Evolutionary conservation across 2,797 vertebrate species (phyloP).

Genomic region (Buceros bicornis): DNA sequence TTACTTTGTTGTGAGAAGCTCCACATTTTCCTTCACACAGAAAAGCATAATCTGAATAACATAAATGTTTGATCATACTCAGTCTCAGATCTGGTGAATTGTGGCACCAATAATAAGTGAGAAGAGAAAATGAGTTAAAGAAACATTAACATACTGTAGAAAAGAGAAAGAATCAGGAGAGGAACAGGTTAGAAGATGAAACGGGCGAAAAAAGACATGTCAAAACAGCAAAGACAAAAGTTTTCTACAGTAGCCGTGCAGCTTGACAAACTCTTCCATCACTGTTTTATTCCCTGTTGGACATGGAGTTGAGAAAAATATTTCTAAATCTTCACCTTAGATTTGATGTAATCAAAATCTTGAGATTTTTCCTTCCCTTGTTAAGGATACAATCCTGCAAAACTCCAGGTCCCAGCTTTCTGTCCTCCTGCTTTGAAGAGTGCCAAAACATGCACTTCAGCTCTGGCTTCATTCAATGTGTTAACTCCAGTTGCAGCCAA

Average conservation of each 20-base stretch:
- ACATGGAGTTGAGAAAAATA: neutral
- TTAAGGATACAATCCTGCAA: neutral
- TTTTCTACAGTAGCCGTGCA: neutral
- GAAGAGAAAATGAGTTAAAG: neutral
- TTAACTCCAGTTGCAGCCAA: neutral
- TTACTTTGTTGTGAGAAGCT: neutral
- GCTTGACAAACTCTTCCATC: neutral
- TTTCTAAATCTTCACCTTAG: neutral
- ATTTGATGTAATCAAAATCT: neutral
- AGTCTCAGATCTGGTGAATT: neutral
- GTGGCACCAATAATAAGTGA: neutral
- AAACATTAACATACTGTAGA: neutral
- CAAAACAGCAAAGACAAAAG: neutral
- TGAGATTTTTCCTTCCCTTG: neutral
- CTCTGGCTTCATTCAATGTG: neutral
- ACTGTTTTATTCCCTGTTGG: neutral
- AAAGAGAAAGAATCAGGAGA: neutral
- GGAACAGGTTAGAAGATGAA: neutral
- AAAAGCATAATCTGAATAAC: neutral
- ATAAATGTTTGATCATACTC: neutral
- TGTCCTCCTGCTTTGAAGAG: neutral
- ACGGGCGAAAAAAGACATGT: fast-evolving
- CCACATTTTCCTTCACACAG: neutral
- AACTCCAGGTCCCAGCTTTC: neutral
- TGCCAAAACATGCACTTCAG: neutral